Evolutionary conservation across 2,888 invertebrate species (phyloP), one percentile per base, ranked within the genome.

Genomic region (Palloptera scutellata): DNA sequence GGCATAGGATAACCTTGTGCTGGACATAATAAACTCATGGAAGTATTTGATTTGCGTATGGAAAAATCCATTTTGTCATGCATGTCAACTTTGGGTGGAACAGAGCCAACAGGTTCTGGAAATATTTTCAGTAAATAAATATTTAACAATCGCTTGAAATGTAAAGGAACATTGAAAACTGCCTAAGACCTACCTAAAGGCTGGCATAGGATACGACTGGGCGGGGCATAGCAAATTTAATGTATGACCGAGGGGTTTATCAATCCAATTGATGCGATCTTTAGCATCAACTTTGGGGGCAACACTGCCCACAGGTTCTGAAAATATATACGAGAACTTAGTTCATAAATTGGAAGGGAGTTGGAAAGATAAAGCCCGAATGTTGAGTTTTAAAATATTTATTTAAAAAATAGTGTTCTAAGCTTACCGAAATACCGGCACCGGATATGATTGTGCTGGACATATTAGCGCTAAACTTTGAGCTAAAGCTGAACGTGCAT

Each of bases 191-290:
- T 79, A 83, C 82, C 82, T 79, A 87, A 87, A 89, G 72, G 86
- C 83, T 72, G 89, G 89, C 84, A 90, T 88, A 73, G 92, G 92
- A 84, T 89, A 91, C 72, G 91, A 92, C 87, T 92, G 92, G 69
- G 92, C 91, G 81, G 91, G 92, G 83, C 92, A 92, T 79, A 91
- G 87, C 75, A 92, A 84, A 67, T 89, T 90, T 79, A 92, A 88
- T 78, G 88, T 87, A 8, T 70, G 59, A 5, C 74, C 77, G 17
- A 30, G 62, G 0, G 75, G 75, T 19, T 86, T 86, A 78, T 87
- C 88, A 73, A 89, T 86, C 86, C 88, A 88, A 65, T 86, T 89
- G 72, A 89, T 87, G 80, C 89, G 89, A 75, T 89, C 87, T 79
- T 89, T 86, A 58, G 88, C 86, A 73, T 90, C 88, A 76, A 91